Percentiles rank a stretch among this genome's conserved stretches.
These are phyloP conservation scores for Buceros bicornis DNA, from an alignment of 2,797 vertebrate genomes.

Conservation along the genomic window DNA sequence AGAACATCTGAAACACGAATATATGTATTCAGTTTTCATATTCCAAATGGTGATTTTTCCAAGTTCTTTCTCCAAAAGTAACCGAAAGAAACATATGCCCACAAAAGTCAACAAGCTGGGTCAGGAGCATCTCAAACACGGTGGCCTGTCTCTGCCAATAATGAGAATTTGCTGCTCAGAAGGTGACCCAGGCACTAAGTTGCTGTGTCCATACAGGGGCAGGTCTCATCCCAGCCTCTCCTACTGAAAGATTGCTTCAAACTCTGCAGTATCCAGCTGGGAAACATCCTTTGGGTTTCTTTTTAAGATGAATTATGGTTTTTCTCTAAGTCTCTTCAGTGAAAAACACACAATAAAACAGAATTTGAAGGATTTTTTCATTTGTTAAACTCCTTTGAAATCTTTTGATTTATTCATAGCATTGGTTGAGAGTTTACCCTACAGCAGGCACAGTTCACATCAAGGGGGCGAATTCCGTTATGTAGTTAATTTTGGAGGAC, in stretches of 20 bases:
- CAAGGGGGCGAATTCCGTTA: not conserved
- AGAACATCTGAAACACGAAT: not conserved
- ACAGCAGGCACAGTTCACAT: not conserved
- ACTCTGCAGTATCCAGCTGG: not conserved
- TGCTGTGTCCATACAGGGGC: not conserved
- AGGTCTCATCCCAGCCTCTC: not conserved
- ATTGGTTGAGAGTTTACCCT: not conserved
- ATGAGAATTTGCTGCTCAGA: not conserved
- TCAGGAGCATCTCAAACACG: not conserved
- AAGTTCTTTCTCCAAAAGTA: not conserved
- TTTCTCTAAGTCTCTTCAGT: not conserved
- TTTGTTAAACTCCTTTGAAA: not conserved
- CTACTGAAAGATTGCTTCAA: not conserved
- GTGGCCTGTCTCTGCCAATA: not conserved
- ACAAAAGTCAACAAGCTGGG: not conserved
- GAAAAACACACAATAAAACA: not conserved
- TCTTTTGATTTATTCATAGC: not conserved
- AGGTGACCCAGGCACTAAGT: not conserved
- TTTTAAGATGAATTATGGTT: not conserved
- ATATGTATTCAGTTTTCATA: not conserved
- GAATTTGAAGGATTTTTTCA: not conserved
- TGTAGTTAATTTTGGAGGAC: not conserved
- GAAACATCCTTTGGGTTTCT: not conserved
- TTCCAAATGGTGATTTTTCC: not conserved
- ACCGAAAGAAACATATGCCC: not conserved